Base-by-base conservation (phyloP, 1,140 invertebrate species). In the Polypedilum vanderplanki region DNA sequence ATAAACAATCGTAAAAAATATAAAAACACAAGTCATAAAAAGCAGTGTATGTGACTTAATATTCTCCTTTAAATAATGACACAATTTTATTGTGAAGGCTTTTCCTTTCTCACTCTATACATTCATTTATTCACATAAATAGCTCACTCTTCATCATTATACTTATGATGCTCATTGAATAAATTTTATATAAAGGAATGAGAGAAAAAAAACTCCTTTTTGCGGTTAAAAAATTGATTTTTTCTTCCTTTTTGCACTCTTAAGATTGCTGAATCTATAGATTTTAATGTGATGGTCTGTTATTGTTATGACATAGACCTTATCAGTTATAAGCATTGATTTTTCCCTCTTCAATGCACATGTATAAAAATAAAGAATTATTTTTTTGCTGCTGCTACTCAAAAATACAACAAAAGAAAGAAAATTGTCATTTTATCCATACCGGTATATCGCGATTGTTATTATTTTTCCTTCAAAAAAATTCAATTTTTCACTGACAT, bases 201-300 rank as follows among this genome's bases (percentile, higher is more conserved):
- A n/a, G 15, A 57, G 15, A n/a, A 57, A 12, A 15, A 57, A 57
- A 57, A n/a, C 46, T 57, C 10, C 15, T 57, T 15, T 57, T 57
- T 57, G n/a, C 12, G 46, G 46, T 57, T 57, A 57, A 57, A 57
- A 57, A 57, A 57, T 57, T 57, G 46, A 57, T 57, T 57, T 57
- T 57, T 57, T 5, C 12, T 57, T 57, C 46, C 15, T 33, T 33
- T 33, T 33, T 33, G 24, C 24, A 5, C 24, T 33, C 24, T 33
- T 33, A 33, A 33, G n/a, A n/a, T n/a, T n/a, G 24, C 24, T 33
- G 24, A 33, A 33, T 33, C 24, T 57, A 57, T 12, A 57, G 46
- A 57, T 57, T 57, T 57, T n/a, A 57, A 57, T 57, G 12, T 57
- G 46, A 57, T 57, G 46, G 46, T 57, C 46, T 57, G 46, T 57